Conservation (phyloP, 2,888 invertebrate genomes). For the Drosophila prostipennis region DNA sequence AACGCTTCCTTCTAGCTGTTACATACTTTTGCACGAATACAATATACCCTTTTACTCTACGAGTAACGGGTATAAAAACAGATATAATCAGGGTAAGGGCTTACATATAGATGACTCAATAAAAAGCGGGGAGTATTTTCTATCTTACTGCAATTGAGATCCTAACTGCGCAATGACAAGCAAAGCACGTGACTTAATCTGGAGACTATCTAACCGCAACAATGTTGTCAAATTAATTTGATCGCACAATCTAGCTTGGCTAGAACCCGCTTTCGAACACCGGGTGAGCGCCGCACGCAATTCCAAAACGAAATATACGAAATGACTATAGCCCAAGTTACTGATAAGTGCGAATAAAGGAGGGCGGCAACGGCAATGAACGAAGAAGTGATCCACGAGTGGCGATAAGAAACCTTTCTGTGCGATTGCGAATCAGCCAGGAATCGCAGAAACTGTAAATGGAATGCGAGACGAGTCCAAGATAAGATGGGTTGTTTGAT, state of each 20-base stretch:
- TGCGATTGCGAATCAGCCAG: conserved; percentile 14
- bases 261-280: background rate
- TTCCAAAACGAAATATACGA: conserved; percentile 3
- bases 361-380: conserved; percentile 20
- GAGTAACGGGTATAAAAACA: too few species aligned
- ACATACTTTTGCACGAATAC: too few species aligned
- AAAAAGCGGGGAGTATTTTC: background rate
- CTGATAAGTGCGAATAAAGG: conserved; percentile 26
- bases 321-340: conserved; percentile 11
- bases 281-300: conserved; percentile 10
- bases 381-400: conserved; percentile 27
- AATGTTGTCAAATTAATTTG: conserved; percentile 17
- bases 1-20: too few species aligned
- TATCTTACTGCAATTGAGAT: background rate
- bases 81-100: background rate
- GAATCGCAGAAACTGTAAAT: conserved; percentile 10
- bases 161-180: conserved; percentile 19
- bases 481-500: conserved; percentile 10
- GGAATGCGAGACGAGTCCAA: conserved; percentile 19
- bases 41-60: too few species aligned
- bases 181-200: conserved; percentile 21
- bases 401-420: conserved; percentile 20
- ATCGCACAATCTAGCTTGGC: conserved; percentile 4
- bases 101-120: background rate
- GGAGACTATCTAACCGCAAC: conserved; percentile 24